phyloP scores from a whole-genome alignment of 1,140 invertebrate genomes.

The Drosophila serrata region DNA sequence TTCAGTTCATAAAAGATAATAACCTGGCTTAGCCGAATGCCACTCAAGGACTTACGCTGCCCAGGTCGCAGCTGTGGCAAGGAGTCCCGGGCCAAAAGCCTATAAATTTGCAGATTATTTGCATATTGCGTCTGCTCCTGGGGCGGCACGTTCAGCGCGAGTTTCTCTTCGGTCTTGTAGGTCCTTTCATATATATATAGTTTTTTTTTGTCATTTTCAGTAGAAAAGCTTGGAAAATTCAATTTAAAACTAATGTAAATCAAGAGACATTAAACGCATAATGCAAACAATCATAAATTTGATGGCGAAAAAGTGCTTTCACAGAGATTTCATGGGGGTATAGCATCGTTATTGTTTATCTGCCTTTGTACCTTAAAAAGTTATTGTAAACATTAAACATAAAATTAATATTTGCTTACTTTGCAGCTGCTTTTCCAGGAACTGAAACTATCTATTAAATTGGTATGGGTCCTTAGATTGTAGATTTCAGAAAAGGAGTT shows the following conservation, averaged over 20 bases:
- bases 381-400: conserved; percentile 31
- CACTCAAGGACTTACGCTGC: conserved; percentile 58
- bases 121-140: conserved; percentile 63
- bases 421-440: conserved; percentile 37
- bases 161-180: conserved; percentile 11
- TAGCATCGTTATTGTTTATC: conserved; percentile 8
- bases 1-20: conserved; percentile 83
- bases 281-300: conserved; percentile 71
- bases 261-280: conserved; percentile 74
- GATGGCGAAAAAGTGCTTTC: conserved; percentile 6
- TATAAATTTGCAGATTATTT: conserved; percentile 84
- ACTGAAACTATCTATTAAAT: conserved; percentile 2
- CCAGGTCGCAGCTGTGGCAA: conserved; percentile 35
- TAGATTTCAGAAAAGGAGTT: background rate
- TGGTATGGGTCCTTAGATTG: background rate
- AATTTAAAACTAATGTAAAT: conserved; percentile 76
- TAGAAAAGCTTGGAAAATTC: conserved; percentile 41
- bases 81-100: conserved; percentile 55
- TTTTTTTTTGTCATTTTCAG: conserved; percentile 25
- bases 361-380: conserved; percentile 4
- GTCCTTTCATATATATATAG: too few relatives aligned
- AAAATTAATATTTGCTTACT: conserved; percentile 59
- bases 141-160: conserved; percentile 55
- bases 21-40: conserved; percentile 74
- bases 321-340: conserved; percentile 2